Base-by-base conservation (phyloP, 2,888 invertebrate species). In the Lacanobia wlatinum region DNA sequence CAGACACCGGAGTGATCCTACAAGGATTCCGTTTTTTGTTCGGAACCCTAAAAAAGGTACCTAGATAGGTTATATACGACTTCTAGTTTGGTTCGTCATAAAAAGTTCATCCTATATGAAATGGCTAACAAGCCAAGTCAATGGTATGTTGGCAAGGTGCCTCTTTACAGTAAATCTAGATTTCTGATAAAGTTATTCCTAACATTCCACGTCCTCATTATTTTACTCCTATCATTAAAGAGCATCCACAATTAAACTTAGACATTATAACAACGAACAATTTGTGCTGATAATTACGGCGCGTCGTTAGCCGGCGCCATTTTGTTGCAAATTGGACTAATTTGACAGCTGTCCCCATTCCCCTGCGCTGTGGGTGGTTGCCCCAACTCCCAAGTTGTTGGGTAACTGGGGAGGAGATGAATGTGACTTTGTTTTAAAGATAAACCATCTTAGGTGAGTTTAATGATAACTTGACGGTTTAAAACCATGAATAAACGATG, bases 241-340 rank as follows among this genome's bases (percentile, higher is more conserved):
- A 14, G 7, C 38, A 60, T 23, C 23, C 10, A 7, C 56, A 73
- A 58, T 73, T 62, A 46, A 73, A 73, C 80, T 80, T 46, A 73
- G 55, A 55, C 28, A 73, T 21, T 16, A 46, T 52, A 75, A 79
- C 79, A 61, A 58, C 50, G 74, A 75, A 69, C 70, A 72, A 76
- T 68, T 72, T 61, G 48, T 12, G 68, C 63, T 75, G 58, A 82
- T 89, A 87, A 88, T 89, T 86, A 83, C 71, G n/a, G 6, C 18
- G 59, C 67, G 66, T 86, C 84, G 90, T 89, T 86, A 84, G 81
- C 83, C 70, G 2, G 78, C 89, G 89, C 90, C 90, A 90, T 92
- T 92, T 91, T 88, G 88, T 77, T 66, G 78, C 92, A 93, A 93
- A 93, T 93, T 93, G 88, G 86, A 92, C 93, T 89, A 94, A 93